A percentile compares a stretch with the other conserved stretches of the same genome.
These are phyloP conservation scores for Oncorhynchus masou DNA, from an alignment of 2,113 vertebrate species.

Conservation along the genomic window DNA sequence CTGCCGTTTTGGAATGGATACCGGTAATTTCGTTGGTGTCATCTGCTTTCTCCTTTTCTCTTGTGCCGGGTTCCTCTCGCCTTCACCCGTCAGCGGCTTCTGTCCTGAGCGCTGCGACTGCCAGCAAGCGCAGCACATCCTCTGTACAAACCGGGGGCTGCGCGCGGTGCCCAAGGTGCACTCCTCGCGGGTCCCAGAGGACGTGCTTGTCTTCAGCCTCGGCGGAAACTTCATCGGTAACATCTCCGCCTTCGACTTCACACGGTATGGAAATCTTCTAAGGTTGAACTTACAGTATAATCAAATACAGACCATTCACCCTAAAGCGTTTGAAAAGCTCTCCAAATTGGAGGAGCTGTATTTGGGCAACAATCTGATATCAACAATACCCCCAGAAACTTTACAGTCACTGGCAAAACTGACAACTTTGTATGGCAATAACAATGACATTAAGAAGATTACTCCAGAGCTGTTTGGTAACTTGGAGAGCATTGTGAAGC, in stretches of 20 bases:
- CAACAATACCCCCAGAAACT: conserved; percentile 74
- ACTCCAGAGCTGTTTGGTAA: conserved; percentile 78
- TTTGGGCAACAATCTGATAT: conserved; percentile 89
- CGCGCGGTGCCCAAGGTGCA: conserved; percentile 77
- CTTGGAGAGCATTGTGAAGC: conserved; percentile 81
- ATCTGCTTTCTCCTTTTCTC: conserved; percentile 67
- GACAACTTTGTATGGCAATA: conserved; percentile 84
- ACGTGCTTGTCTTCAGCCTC: conserved; percentile 85
- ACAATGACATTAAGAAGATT: conserved; percentile 82
- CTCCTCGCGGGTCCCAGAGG: conserved; percentile 63
- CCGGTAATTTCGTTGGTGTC: conserved; percentile 37
- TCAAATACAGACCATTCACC: conserved; percentile 83
- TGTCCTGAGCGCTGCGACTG: conserved; percentile 93
- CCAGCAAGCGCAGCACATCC: conserved; percentile 84
- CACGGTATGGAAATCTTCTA: conserved; percentile 77
- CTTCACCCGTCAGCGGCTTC: conserved; percentile 58
- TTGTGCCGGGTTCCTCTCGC: conserved; percentile 46
- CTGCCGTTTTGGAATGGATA: conserved; percentile 52
- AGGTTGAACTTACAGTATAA: conserved; percentile 93
- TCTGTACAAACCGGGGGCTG: conserved; percentile 91
- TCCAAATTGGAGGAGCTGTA: conserved; percentile 87
- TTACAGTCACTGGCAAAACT: conserved; percentile 82
- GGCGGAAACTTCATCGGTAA: conserved; percentile 93
- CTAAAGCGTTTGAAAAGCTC: conserved; percentile 86
- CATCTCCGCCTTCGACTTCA: conserved; percentile 85